These are phyloP conservation scores for Ophraella communa DNA, from an alignment of 2,888 invertebrate species.

Conservation along the genomic window DNA sequence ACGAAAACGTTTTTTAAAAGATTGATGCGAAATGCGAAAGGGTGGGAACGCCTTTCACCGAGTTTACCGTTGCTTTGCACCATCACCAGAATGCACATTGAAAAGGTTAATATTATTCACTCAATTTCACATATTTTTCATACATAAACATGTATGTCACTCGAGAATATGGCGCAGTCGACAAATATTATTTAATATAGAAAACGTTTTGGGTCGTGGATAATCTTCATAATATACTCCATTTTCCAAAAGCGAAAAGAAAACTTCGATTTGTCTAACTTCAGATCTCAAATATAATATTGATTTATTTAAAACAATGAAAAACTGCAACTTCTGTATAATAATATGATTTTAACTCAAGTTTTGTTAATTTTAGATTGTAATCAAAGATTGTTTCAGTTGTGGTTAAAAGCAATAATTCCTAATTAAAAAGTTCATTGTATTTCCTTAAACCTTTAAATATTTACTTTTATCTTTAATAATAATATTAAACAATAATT, in stretches of 20 bases:
- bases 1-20: constrained; percentile 41
- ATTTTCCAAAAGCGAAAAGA: background rate
- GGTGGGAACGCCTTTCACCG: constrained; percentile 28
- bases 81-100: constrained; percentile 32
- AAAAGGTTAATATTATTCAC: constrained; percentile 37
- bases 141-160: constrained; percentile 18
- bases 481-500: no score
- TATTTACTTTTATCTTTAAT: no score
- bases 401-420: no score
- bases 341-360: no score
- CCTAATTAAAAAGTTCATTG: no score
- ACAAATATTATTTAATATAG: background rate
- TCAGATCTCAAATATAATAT: no score
- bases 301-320: no score
- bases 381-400: no score
- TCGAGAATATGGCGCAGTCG: constrained; percentile 10
- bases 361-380: no score
- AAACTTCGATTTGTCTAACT: background rate
- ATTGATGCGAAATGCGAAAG: constrained; percentile 40
- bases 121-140: constrained; percentile 35
- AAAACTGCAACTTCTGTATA: no score
- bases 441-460: no score
- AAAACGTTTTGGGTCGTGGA: background rate
- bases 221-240: background rate
- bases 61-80: constrained; percentile 28